These are phyloP conservation scores for Dascillus cervinus DNA, from an alignment of 2,888 invertebrate genomes.

Conservation along the genomic window DNA sequence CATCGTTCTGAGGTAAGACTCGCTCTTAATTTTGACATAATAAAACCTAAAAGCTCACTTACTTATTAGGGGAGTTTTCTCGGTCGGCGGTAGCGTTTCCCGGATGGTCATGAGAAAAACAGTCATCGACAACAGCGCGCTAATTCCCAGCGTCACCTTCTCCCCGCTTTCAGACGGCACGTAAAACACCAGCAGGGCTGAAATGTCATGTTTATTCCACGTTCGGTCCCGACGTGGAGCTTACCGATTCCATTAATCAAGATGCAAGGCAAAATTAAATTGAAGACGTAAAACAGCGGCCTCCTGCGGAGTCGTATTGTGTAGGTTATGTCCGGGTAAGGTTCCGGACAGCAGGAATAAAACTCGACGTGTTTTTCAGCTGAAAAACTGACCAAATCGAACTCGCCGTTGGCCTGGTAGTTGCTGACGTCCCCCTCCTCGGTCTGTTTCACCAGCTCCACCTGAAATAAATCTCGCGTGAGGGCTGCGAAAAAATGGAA, in stretches of 20 bases:
- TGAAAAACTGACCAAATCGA: constrained; percentile 72
- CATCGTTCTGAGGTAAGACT: no score
- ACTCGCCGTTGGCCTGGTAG: constrained; percentile 88
- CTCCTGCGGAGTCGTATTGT: constrained; percentile 66
- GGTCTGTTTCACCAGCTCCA: constrained; percentile 68
- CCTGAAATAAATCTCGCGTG: no score
- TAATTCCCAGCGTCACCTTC: constrained; percentile 80
- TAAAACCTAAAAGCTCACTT: constrained; percentile 40
- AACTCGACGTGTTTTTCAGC: constrained; percentile 64
- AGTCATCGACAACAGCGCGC: constrained; percentile 81
- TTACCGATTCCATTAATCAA: constrained; percentile 78
- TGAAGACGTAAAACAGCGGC: constrained; percentile 81
- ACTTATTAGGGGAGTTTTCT: constrained; percentile 82
- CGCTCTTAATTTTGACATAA: no score
- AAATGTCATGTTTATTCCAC: constrained; percentile 17
- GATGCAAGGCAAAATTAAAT: constrained; percentile 75
- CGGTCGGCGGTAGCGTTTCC: constrained; percentile 78
- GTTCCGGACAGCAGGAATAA: constrained; percentile 75
- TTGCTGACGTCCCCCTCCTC: constrained; percentile 79
- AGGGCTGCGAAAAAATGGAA: no score
- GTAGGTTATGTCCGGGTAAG: constrained; percentile 79
- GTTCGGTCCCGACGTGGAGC: constrained; percentile 16
- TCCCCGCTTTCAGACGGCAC: constrained; percentile 84
- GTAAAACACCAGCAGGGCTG: constrained; percentile 78
- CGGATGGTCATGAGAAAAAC: constrained; percentile 83